Conservation (phyloP, 2,888 invertebrate genomes). For the Dynastes grantii region DNA sequence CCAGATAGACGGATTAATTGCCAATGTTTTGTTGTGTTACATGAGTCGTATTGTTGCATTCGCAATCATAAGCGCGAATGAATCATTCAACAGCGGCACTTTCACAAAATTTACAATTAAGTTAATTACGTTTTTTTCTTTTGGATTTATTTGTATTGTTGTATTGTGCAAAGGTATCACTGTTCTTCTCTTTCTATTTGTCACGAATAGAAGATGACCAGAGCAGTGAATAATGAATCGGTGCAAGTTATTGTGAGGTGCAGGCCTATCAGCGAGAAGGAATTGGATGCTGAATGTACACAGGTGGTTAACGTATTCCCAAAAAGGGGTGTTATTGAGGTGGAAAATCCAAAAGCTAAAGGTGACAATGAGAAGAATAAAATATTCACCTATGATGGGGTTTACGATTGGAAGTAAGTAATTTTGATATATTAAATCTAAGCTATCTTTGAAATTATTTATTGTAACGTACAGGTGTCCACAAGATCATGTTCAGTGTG, state of each 20-base stretch:
- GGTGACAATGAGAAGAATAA: conserved; percentile 84
- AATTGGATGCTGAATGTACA: conserved; percentile 81
- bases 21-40: too few species aligned
- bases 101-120: conserved; percentile 40
- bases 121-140: background rate
- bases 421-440: background rate
- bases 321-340: conserved; percentile 91
- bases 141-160: too few species aligned
- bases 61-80: conserved; percentile 19
- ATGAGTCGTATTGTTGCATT: conserved; percentile 9
- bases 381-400: conserved; percentile 97
- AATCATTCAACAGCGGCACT: conserved; percentile 40
- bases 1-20: too few species aligned
- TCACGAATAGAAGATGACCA: conserved; percentile 60
- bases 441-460: too few species aligned
- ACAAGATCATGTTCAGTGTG: too few species aligned
- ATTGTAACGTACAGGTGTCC: too few species aligned
- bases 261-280: conserved; percentile 93
- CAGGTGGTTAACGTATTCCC: conserved; percentile 90
- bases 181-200: conserved; percentile 16
- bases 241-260: conserved; percentile 98
- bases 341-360: conserved; percentile 86
- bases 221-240: conserved; percentile 79
- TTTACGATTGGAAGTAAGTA: conserved; percentile 88
- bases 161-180: background rate